Conservation (phyloP, 1,140 invertebrate genomes). For the Bradynema listronoti region DNA sequence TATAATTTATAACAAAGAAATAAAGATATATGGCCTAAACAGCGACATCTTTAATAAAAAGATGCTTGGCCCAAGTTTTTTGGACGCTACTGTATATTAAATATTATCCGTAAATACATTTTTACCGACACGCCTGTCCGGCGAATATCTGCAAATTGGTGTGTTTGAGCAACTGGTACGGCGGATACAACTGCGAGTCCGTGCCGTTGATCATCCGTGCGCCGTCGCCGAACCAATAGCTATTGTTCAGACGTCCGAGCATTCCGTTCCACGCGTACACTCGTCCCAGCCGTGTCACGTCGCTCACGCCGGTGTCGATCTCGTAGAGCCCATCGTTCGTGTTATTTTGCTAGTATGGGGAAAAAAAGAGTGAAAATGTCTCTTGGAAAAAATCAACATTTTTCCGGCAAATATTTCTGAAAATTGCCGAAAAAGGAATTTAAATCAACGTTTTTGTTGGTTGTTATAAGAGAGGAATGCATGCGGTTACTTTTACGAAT, state of each 20-base stretch:
- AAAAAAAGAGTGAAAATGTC: not conserved
- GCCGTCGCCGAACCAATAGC: conserved; percentile 33
- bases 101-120: not conserved
- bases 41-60: not conserved
- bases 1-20: no score
- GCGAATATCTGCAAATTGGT: conserved; percentile 39
- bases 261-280: conserved; percentile 26
- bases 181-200: conserved; percentile 52
- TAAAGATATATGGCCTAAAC: no score
- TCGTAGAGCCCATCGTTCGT: conserved; percentile 46
- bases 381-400: no score
- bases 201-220: conserved; percentile 51
- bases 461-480: not conserved
- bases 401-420: no score
- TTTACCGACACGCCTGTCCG: conserved; percentile 46
- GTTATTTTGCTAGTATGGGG: conserved; percentile 19
- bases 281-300: conserved; percentile 26
- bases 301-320: conserved; percentile 39
- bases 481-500: no score
- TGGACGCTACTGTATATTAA: not conserved
- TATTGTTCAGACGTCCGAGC: conserved; percentile 12
- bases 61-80: not conserved
- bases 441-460: not conserved
- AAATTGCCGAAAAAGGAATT: not conserved
- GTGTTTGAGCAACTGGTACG: conserved; percentile 27